A percentile compares a stretch with the other conserved stretches of the same genome.
phyloP scores from a whole-genome alignment of 2,888 invertebrate genomes.

The Abscondita cerata region DNA sequence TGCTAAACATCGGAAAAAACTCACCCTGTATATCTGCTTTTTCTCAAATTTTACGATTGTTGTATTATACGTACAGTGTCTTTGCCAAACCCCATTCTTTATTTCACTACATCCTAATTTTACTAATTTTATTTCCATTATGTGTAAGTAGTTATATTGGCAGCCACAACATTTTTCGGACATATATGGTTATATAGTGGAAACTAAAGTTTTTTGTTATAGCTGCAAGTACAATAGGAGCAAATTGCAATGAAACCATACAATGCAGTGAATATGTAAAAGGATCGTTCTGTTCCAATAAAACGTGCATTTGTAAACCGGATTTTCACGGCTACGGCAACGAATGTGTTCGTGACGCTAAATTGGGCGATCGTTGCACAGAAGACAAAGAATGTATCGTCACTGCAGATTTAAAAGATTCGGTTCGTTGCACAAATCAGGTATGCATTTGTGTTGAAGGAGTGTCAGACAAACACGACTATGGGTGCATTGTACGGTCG shows the following conservation, averaged over 20 bases:
- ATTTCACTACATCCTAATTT: too few relatives aligned
- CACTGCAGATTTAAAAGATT: slow-evolving; percentile 35
- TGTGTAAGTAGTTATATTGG: too few relatives aligned
- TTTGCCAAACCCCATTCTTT: too few relatives aligned
- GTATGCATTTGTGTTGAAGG: slow-evolving; percentile 50
- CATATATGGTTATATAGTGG: too few relatives aligned
- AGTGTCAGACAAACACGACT: slow-evolving; percentile 9
- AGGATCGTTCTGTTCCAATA: slow-evolving; percentile 44
- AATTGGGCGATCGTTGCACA: slow-evolving; percentile 46
- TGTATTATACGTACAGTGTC: too few relatives aligned
- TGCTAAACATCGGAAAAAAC: too few relatives aligned
- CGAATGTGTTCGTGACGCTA: slow-evolving; percentile 45
- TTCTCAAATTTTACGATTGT: too few relatives aligned
- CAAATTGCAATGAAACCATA: slow-evolving; percentile 49
- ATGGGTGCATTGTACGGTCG: slow-evolving; percentile 15
- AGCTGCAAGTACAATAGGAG: slow-evolving; percentile 52
- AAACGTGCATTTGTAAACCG: slow-evolving; percentile 47
- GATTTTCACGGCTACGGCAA: slow-evolving; percentile 47
- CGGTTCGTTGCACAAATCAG: slow-evolving; percentile 47
- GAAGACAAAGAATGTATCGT: slow-evolving; percentile 50
- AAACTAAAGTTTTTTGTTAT: slow-evolving; percentile 6
- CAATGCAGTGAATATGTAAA: slow-evolving; percentile 52
- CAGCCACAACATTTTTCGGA: too few relatives aligned
- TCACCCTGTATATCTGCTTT: too few relatives aligned
- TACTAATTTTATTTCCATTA: too few relatives aligned